Base-by-base conservation (phyloP, 2,797 vertebrate species). In the Threskiornis aethiopicus region DNA sequence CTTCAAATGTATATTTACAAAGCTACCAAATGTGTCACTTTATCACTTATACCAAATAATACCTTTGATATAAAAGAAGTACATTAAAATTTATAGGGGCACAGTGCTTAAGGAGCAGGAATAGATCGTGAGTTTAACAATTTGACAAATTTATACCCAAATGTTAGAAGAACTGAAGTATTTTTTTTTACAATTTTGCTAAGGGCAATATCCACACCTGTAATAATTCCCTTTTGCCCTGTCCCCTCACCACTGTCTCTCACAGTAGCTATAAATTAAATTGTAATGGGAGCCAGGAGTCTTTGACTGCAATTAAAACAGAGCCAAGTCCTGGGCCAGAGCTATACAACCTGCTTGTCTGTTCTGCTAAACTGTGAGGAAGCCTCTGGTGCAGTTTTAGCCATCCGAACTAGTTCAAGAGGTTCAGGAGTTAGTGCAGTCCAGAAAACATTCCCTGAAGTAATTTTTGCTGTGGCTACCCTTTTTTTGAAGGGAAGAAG, bases 1-100 rank as follows among this genome's bases (percentile, higher is more conserved):
- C 90, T 97, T 98, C 91, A 92, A 93, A 93, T 84, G 64, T 91
- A 55, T 97, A 97, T 97, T 97, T 96, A 95, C 85, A 90, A 96
- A 97, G 78, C 44, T 69, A 94, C 67, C 52, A 75, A 97, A 93
- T 84, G 49, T 96, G 89, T 93, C 92, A 95, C 51, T 96, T 89
- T 89, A 90, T 95, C 71, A 79, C 35, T 97, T 94, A 89, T 57
- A 90, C 76, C 73, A 90, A 96, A 96, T 94, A 89, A 95, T 93
- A 59, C 31, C 42, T 97, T 88, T 78, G 84, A 72, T 92, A 88
- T 71, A 94, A 90, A 90, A 91, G 69, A 81, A 85, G 87, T 84
- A 64, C 87, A 91, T 92, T 93, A 90, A 96, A 94, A 96, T 87
- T 75, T 93, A 96, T 88, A 72, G 59, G 16, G 62, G 11, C 42